Percentiles rank a stretch among this genome's conserved stretches.
phyloP scores from a whole-genome alignment of 2,113 vertebrate species.

The Geococcyx californianus region DNA sequence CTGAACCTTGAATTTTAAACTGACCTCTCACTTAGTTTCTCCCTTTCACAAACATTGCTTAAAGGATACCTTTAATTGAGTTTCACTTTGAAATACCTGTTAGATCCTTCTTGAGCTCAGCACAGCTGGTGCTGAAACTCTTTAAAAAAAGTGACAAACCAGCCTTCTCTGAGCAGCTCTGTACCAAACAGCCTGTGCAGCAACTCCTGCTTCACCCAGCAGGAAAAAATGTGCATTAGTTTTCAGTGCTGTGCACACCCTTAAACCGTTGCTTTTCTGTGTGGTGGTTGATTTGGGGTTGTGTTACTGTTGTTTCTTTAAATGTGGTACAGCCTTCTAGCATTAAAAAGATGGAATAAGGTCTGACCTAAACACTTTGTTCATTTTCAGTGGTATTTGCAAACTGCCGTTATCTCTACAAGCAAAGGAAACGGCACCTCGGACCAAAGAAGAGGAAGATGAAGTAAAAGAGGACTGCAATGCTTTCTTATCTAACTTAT shows the following conservation, averaged over 20 bases:
- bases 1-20: neutral
- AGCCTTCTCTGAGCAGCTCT: neutral
- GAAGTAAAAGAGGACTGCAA: constrained; percentile 71
- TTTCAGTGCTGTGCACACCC: neutral
- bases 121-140: neutral
- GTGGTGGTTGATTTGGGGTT: neutral
- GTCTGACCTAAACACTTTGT: neutral
- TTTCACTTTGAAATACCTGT: neutral
- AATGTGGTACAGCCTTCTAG: neutral
- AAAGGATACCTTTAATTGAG: neutral
- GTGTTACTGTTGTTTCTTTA: neutral
- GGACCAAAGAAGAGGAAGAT: constrained; percentile 90
- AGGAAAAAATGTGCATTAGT: neutral
- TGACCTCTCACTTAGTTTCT: neutral
- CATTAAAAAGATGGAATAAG: neutral
- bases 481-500: constrained; percentile 45
- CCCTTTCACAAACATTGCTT: neutral
- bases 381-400: constrained; percentile 80
- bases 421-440: constrained; percentile 87
- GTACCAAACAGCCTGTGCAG: neutral
- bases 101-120: neutral
- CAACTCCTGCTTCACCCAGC: neutral
- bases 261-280: neutral
- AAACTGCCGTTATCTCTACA: constrained; percentile 92
- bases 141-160: neutral